Base-by-base conservation (phyloP, 2,888 invertebrate species). In the Ochlodes sylvanus region DNA sequence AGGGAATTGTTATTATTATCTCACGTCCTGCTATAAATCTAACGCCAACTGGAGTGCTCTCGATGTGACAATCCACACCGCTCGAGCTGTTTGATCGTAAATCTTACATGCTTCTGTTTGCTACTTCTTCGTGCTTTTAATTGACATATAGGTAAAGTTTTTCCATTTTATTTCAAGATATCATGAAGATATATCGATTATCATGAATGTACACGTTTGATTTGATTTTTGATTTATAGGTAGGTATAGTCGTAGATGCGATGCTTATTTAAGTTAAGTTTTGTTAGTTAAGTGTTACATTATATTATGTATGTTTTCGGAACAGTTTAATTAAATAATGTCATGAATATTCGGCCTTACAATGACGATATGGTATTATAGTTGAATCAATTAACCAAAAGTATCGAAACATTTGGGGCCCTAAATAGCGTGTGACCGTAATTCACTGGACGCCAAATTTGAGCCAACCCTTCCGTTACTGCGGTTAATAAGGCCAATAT, bases 1-100 rank as follows among this genome's bases (percentile, higher is more conserved):
- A 90, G 86, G 83, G 87, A 89, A 90, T 87, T 55, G 55, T 55
- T 68, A 68, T 68, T 87, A 86, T 84, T 81, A 84, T 83, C 77
- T 71, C 71, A 67, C 63, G 82, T 84, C 85, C 84, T 82, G 83
- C 83, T 77, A 91, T 92, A 90, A 91, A 92, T 92, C 87, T 88
- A 81, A 82, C 77, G 79, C 82, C 84, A 90, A 90, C 83, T 87
- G 82, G 90, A 87, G 87, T 88, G 86, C 85, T 84, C 73, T 79
- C 72, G 70, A 77, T 72, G 56, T 55, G 70, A 68, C 67, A 77
- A 79, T 81, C 79, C 75, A 73, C 68, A 70, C 58, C 47, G 65
- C 61, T 74, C 74, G 73, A 78, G 77, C 73, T 74, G 77, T 78
- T 73, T 72, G 70, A 75, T 81, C 78, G 79, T 88, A 89, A 89